Percentiles rank a stretch among this genome's conserved stretches.
These are phyloP conservation scores for Machimus atricapillus DNA, from an alignment of 2,888 invertebrate species.

Conservation along the genomic window DNA sequence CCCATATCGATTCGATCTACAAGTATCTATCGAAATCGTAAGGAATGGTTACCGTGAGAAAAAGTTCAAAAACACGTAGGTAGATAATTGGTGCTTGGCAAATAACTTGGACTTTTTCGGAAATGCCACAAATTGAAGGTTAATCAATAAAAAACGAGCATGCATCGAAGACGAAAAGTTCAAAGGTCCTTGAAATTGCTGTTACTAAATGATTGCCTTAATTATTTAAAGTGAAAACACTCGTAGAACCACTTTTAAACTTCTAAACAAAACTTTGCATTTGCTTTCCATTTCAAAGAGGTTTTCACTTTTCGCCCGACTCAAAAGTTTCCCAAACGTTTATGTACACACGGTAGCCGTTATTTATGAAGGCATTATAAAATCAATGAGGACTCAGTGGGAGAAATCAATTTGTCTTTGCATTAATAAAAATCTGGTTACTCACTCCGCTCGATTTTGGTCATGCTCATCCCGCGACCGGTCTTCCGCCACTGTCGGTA, in stretches of 20 bases:
- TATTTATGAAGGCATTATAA: background rate
- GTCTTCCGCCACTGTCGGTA: constrained; percentile 72
- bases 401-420: background rate
- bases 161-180: background rate
- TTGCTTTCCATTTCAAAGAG: background rate
- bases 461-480: constrained; percentile 74
- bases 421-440: constrained; percentile 49
- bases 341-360: background rate
- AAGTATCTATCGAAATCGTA: background rate
- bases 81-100: background rate
- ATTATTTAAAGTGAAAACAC: background rate
- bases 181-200: background rate
- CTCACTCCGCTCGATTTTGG: constrained; percentile 80
- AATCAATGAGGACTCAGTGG: background rate
- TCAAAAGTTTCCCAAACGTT: background rate
- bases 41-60: background rate
- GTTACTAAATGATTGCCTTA: background rate
- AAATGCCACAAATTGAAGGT: background rate
- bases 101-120: background rate
- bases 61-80: background rate
- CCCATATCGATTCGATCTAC: too few species aligned
- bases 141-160: background rate
- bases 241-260: background rate
- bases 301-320: background rate
- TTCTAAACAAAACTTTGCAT: background rate